A percentile compares a stretch with the other conserved stretches of the same genome.
phyloP scores from a whole-genome alignment of 2,888 invertebrate genomes.

The Parnassius mnemosyne region DNA sequence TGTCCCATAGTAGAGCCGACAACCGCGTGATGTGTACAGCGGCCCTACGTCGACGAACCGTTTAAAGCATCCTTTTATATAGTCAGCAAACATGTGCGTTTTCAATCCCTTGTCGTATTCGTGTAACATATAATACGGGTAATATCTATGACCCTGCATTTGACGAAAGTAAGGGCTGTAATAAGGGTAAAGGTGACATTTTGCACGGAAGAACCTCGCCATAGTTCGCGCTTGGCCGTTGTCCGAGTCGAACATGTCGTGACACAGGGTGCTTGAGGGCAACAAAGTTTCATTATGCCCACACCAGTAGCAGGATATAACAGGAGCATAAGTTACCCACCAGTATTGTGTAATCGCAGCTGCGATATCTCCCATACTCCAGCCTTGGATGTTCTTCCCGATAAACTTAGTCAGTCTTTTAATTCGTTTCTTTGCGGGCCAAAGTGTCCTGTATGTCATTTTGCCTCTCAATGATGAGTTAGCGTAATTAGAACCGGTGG shows the following conservation, averaged over 20 bases:
- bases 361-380: no score
- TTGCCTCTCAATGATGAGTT: not conserved
- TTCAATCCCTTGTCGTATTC: constrained; percentile 3
- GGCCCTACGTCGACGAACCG: constrained; percentile 34
- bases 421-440: constrained; percentile 1
- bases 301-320: constrained; percentile 22
- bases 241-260: constrained; percentile 30
- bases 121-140: no score
- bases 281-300: constrained; percentile 22
- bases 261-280: constrained; percentile 29
- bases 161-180: no score
- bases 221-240: constrained; percentile 17
- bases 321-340: not conserved
- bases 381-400: no score
- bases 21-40: constrained; percentile 33
- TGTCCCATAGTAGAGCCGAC: constrained; percentile 19
- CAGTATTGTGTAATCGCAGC: not conserved
- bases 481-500: not conserved
- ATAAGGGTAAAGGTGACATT: not conserved
- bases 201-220: constrained; percentile 24
- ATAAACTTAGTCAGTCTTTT: not conserved
- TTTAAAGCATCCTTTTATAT: constrained; percentile 34
- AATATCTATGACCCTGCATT: no score
- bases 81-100: constrained; percentile 20
- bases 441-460: not conserved